These are phyloP conservation scores for Xiphydria camelus DNA, from an alignment of 2,888 invertebrate genomes.

Conservation along the genomic window DNA sequence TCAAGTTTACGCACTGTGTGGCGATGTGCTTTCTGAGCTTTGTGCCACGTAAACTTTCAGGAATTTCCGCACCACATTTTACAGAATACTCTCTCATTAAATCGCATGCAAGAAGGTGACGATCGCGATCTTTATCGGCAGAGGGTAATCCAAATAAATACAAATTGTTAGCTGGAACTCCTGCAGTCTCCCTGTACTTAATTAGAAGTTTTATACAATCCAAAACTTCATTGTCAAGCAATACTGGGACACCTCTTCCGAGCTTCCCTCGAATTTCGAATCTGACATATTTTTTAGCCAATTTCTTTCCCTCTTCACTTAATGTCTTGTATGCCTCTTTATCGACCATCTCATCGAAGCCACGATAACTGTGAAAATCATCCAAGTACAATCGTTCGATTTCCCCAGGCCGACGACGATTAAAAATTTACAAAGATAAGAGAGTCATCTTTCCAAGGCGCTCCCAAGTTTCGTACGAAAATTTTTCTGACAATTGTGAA, in stretches of 20 bases:
- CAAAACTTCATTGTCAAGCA: slow-evolving; percentile 12
- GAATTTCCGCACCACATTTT: slow-evolving; percentile 25
- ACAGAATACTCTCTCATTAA: slow-evolving; percentile 22
- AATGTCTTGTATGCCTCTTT: neutral
- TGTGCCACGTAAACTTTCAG: slow-evolving; percentile 23
- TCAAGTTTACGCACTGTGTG: slow-evolving; percentile 21
- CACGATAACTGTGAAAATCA: slow-evolving; percentile 8
- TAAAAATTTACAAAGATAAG: slow-evolving; percentile 8
- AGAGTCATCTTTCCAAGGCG: slow-evolving; percentile 5
- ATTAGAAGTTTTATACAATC: neutral
- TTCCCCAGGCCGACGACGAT: slow-evolving; percentile 14
- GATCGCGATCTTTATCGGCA: slow-evolving; percentile 8
- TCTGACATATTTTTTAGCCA: slow-evolving; percentile 5
- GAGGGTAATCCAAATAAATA: slow-evolving; percentile 8
- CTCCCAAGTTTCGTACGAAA: slow-evolving; percentile 1
- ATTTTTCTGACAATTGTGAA: neutral
- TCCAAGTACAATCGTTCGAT: slow-evolving; percentile 9
- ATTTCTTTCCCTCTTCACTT: neutral
- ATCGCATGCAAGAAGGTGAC: slow-evolving; percentile 23
- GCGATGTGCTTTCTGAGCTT: slow-evolving; percentile 27
- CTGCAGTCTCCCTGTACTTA: neutral
- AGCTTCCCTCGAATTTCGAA: slow-evolving; percentile 15
- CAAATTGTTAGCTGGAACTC: slow-evolving; percentile 2
- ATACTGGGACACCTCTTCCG: slow-evolving; percentile 14
- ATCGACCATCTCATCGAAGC: too few relatives aligned